These are phyloP conservation scores for Prenolepis imparis DNA, from an alignment of 2,888 invertebrate species.

Conservation along the genomic window DNA sequence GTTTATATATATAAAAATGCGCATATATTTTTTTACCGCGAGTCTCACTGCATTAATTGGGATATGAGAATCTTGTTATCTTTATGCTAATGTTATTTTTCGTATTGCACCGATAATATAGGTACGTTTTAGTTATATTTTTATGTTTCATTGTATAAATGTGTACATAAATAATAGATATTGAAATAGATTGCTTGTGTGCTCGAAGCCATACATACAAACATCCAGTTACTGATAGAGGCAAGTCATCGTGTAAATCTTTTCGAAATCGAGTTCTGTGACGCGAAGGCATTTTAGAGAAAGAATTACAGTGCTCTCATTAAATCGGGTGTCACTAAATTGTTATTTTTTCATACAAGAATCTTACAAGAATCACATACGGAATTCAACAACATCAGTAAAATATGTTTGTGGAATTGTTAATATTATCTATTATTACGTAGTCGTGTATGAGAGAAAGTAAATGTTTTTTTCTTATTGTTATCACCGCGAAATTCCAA, in stretches of 20 bases:
- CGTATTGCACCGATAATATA: background rate
- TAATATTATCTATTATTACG: background rate
- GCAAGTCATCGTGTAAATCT: slow-evolving; percentile 7
- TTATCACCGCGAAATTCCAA: background rate
- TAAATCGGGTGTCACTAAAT: slow-evolving; percentile 21
- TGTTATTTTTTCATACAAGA: slow-evolving; percentile 9
- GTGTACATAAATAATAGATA: slow-evolving; percentile 1
- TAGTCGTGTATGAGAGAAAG: background rate
- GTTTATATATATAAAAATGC: background rate
- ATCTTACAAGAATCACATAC: background rate
- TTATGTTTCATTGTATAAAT: slow-evolving; percentile 28
- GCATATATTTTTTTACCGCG: slow-evolving; percentile 11
- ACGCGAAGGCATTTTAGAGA: slow-evolving; percentile 22
- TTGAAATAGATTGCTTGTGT: slow-evolving; percentile 13
- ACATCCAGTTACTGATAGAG: background rate
- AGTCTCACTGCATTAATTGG: background rate
- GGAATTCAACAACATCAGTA: background rate
- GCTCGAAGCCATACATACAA: background rate
- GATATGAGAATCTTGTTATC: background rate
- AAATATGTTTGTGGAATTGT: background rate
- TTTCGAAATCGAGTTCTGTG: slow-evolving; percentile 36
- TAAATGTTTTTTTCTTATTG: background rate
- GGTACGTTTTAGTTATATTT: slow-evolving; percentile 18
- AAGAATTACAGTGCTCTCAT: slow-evolving; percentile 23
- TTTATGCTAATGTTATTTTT: background rate